Conservation (phyloP, 2,888 invertebrate genomes). For the Andricus quercusramuli region DNA sequence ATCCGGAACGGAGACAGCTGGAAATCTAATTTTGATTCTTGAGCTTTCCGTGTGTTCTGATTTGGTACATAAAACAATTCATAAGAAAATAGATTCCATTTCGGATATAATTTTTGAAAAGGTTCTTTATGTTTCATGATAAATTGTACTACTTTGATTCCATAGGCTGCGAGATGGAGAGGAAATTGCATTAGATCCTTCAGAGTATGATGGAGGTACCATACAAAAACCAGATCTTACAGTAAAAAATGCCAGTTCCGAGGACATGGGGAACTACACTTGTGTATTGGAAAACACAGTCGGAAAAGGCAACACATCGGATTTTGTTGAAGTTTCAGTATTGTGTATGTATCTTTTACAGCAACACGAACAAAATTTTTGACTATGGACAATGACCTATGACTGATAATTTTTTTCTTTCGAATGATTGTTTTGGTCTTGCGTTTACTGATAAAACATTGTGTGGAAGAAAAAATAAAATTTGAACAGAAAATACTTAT, state of each 20-base stretch:
- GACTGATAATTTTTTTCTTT: too few species aligned
- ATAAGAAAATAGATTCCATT: too few species aligned
- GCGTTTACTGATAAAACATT: neutral
- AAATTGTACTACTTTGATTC: conserved; percentile 5
- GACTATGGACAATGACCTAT: too few species aligned
- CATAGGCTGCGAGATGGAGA: conserved; percentile 86
- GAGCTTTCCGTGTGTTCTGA: too few species aligned
- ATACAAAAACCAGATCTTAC: conserved; percentile 87
- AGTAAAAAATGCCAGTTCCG: conserved; percentile 87
- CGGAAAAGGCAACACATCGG: conserved; percentile 87
- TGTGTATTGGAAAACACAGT: conserved; percentile 90
- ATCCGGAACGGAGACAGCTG: too few species aligned
- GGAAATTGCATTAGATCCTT: conserved; percentile 81
- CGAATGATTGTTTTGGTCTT: too few species aligned
- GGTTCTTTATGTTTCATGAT: neutral
- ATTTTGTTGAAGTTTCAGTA: conserved; percentile 88
- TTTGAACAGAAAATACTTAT: neutral
- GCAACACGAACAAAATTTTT: neutral
- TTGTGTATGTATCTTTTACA: conserved; percentile 84
- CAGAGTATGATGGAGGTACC: conserved; percentile 88
- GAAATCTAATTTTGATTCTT: too few species aligned
- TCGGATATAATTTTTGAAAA: neutral
- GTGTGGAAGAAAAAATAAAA: neutral
- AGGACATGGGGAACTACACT: conserved; percentile 91
- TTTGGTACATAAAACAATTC: too few species aligned